Conservation (phyloP, 1,140 invertebrate species). For the Notospermus geniculatus region DNA sequence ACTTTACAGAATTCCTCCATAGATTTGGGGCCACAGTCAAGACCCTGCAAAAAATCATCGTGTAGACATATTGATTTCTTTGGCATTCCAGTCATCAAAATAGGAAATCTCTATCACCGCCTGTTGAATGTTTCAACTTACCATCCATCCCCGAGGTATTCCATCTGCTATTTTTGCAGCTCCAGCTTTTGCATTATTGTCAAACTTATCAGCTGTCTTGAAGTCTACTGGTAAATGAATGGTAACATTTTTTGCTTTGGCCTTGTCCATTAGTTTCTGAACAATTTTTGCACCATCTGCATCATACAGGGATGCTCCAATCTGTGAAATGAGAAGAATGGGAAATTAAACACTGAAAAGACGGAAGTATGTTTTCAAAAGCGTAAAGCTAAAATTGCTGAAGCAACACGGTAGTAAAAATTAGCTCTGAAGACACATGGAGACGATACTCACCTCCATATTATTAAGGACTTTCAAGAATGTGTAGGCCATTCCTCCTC, state of each 20-base stretch:
- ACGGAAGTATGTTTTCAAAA: no score
- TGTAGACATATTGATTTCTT: no score
- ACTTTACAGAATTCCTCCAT: conserved; percentile 72
- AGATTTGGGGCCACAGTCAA: conserved; percentile 90
- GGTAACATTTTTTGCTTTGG: conserved; percentile 87
- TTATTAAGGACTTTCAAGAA: conserved; percentile 92
- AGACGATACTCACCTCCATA: conserved; percentile 73
- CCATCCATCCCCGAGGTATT: conserved; percentile 89
- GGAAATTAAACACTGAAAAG: no score
- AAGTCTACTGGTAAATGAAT: conserved; percentile 96
- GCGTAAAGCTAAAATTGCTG: no score
- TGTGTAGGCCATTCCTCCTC: conserved; percentile 99
- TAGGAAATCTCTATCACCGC: no score
- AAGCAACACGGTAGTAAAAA: no score
- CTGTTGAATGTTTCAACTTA: conserved; percentile 30
- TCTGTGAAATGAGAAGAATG: conserved; percentile 64
- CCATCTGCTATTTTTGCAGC: conserved; percentile 75
- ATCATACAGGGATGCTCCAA: conserved; percentile 90
- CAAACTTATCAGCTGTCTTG: conserved; percentile 93
- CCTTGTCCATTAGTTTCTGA: conserved; percentile 84
- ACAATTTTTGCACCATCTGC: conserved; percentile 96
- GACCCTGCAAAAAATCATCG: conserved; percentile 65
- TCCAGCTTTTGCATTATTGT: conserved; percentile 82
- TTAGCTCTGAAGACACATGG: neutral
- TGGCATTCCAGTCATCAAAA: no score